These are phyloP conservation scores for Mongoloraphidia duomilia DNA, from an alignment of 2,888 invertebrate genomes.

Conservation along the genomic window DNA sequence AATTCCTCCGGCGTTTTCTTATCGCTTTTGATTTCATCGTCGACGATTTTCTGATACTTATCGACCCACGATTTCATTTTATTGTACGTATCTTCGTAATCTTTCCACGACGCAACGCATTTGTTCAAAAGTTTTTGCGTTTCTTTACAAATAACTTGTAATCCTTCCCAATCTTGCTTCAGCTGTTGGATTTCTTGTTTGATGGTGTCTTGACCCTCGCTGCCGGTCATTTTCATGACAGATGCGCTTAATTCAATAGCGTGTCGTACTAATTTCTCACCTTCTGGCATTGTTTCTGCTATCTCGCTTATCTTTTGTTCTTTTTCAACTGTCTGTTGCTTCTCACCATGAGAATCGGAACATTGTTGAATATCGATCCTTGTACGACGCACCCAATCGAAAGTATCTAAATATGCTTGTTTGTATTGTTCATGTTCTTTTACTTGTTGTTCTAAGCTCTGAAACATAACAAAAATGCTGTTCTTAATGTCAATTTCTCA, in stretches of 20 bases:
- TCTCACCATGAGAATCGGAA: conserved; percentile 79
- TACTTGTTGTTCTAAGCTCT: conserved; percentile 69
- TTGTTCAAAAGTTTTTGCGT: conserved; percentile 59
- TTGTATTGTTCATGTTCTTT: conserved; percentile 78
- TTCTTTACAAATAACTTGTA: conserved; percentile 62
- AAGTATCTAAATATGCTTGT: conserved; percentile 63
- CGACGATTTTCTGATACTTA: conserved; percentile 49
- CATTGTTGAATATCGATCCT: conserved; percentile 73
- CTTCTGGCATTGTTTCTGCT: conserved; percentile 51
- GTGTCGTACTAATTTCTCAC: conserved; percentile 55
- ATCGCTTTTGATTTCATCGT: conserved; percentile 45
- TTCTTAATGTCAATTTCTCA: conserved; percentile 2
- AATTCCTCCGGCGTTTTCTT: conserved; percentile 69
- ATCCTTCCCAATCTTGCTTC: conserved; percentile 66
- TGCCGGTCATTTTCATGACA: conserved; percentile 62
- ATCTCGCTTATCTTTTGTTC: conserved; percentile 59
- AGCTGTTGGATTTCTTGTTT: conserved; percentile 69
- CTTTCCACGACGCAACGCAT: conserved; percentile 69
- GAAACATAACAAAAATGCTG: conserved; percentile 16
- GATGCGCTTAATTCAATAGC: conserved; percentile 59
- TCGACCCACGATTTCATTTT: conserved; percentile 64
- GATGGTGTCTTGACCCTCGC: conserved; percentile 70
- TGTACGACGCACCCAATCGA: conserved; percentile 72
- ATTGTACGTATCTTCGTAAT: conserved; percentile 57
- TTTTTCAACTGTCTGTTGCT: conserved; percentile 60